Evolutionary conservation across 2,888 invertebrate species (phyloP).

Genomic region (Thyatira batis): DNA sequence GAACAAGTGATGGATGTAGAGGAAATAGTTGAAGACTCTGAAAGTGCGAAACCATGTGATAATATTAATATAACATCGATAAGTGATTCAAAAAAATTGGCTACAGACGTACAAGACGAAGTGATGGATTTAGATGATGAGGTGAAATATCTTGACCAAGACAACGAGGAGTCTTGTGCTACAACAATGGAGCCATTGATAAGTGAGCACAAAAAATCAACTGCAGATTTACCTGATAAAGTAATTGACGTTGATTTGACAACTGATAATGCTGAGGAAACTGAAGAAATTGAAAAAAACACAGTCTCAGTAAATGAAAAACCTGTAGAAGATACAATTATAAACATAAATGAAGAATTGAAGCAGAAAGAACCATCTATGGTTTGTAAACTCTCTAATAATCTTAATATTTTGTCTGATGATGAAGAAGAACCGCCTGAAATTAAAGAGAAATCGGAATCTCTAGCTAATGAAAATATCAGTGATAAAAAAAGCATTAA

Average conservation of each 20-base stretch:
- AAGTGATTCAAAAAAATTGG: not conserved
- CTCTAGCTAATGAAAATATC: constrained; percentile 12
- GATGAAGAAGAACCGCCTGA: constrained; percentile 58
- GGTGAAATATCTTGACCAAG: not conserved
- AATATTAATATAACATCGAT: too few relatives aligned
- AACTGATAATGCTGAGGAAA: constrained; percentile 16
- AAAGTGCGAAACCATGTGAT: too few relatives aligned
- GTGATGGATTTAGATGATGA: not conserved
- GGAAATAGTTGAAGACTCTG: too few relatives aligned
- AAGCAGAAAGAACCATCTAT: constrained; percentile 28
- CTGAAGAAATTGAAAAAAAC: constrained; percentile 12
- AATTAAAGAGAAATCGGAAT: constrained; percentile 13
- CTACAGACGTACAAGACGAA: not conserved
- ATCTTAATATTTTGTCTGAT: constrained; percentile 68
- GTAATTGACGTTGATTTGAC: not conserved
- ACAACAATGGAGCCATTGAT: not conserved
- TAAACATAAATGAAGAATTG: constrained; percentile 6
- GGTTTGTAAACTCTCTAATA: constrained; percentile 61
- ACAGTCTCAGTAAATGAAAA: constrained; percentile 13
- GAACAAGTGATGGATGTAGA: too few relatives aligned
- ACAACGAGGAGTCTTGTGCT: not conserved
- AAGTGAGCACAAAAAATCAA: not conserved
- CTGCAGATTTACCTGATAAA: not conserved
- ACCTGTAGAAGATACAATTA: constrained; percentile 7
- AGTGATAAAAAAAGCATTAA: constrained; percentile 56